Evolutionary conservation across 2,888 invertebrate species (phyloP).

Genomic region (Pelosia muscerda): DNA sequence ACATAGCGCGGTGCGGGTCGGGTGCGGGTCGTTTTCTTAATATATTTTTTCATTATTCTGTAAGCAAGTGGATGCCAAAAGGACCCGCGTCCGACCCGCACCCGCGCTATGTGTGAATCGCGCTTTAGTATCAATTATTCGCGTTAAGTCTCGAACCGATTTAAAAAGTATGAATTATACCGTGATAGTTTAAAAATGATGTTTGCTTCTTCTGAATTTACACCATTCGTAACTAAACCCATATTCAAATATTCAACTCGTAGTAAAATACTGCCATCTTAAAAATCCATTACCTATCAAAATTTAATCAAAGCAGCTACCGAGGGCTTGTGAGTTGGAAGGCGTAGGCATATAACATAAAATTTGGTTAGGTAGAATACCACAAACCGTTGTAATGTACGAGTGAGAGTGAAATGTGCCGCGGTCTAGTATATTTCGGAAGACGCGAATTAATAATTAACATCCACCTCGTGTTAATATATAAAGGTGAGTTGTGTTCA

Average conservation of each 20-base stretch:
- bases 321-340: slow-evolving; percentile 11
- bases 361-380: slow-evolving; percentile 25
- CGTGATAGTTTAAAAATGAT: not conserved
- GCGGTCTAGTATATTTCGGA: slow-evolving; percentile 37
- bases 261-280: not conserved
- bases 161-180: no score
- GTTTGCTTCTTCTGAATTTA: not conserved
- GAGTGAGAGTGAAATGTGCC: slow-evolving; percentile 22
- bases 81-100: no score
- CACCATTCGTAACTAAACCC: not conserved
- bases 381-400: slow-evolving; percentile 28
- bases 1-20: no score
- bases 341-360: slow-evolving; percentile 17
- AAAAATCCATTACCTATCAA: slow-evolving; percentile 7
- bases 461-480: slow-evolving; percentile 37
- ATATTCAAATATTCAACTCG: not conserved
- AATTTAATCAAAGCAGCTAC: slow-evolving; percentile 31
- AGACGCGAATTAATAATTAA: slow-evolving; percentile 48
- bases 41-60: no score
- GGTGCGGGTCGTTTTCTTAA: no score
- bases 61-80: no score
- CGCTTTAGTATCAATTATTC: no score
- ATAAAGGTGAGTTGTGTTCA: slow-evolving; percentile 42
- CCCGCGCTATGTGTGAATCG: no score
- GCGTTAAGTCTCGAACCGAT: no score